Base-by-base conservation (phyloP, 2,113 vertebrate species). In the Aptenodytes forsteri region DNA sequence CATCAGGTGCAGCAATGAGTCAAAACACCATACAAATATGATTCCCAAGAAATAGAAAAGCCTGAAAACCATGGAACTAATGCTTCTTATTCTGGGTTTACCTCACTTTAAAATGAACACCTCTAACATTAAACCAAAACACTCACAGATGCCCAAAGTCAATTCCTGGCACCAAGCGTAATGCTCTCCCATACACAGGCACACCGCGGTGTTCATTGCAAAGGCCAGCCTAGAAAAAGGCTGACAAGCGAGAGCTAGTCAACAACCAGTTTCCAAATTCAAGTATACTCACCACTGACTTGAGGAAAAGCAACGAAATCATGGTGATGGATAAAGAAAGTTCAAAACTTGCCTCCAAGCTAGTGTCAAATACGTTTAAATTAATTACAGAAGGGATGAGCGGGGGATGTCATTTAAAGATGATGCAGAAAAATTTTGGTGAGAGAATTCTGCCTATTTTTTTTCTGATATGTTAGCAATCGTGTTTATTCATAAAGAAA, bases 181-280 rank as follows among this genome's bases (percentile, higher is more conserved):
- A 34, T 2, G 13, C 10, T 65, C 36, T 18, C 40, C 61, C 1
- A 0, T 11, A 29, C 9, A 20, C 9, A 32, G 38, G 50, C 58
- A 30, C 29, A 5, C 30, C 65, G 62, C 0, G 0, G 34, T 18
- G 46, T 4, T 52, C 34, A 3, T 1, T 18, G 77, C 54, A 70
- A 70, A 65, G 49, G 11, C 12, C 67, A 83, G 64, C 34, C 46
- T 47, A 25, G 46, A 73, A n/a, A 42, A 25, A 25, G 40, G 34
- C 75, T 88, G 40, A 34, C 40, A 89, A 77, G 36, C 0, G 1
- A 62, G 19, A 47, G 30, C 30, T 29, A 32, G 7, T 13, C 59
- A 49, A 36, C 46, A 50, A 44, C 46, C 81, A 62, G n/a, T 8
- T 64, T 69, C 40, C 55, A 55, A 58, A 67, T 77, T 79, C 91